phyloP scores from a whole-genome alignment of 2,888 invertebrate species.

The Rosalia funebris region DNA sequence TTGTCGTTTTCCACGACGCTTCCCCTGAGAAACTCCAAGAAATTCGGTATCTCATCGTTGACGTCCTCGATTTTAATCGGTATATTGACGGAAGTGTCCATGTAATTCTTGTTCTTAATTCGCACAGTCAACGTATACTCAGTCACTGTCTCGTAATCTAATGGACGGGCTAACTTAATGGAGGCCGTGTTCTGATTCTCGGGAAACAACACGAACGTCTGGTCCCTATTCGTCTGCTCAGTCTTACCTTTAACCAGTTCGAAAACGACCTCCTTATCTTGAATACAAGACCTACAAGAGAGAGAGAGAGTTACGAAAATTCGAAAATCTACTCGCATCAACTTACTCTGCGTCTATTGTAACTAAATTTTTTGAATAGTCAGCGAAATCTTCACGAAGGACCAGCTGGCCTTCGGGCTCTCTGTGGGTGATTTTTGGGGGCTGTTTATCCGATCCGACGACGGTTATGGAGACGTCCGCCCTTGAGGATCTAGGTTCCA shows the following conservation, averaged over 20 bases:
- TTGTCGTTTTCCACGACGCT: constrained; percentile 88
- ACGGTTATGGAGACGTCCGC: constrained; percentile 86
- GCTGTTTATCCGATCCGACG: constrained; percentile 87
- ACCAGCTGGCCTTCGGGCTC: constrained; percentile 67
- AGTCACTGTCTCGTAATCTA: constrained; percentile 87
- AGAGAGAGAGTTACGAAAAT: no score
- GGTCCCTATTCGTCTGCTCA: constrained; percentile 85
- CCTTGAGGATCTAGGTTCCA: constrained; percentile 69
- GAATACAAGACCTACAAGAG: constrained; percentile 75
- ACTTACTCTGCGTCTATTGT: constrained; percentile 77
- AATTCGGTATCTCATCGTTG: constrained; percentile 90
- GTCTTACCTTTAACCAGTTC: constrained; percentile 85
- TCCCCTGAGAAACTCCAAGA: constrained; percentile 83
- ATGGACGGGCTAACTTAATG: constrained; percentile 78
- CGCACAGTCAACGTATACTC: constrained; percentile 86
- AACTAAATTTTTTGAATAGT: constrained; percentile 67
- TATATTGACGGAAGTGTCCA: constrained; percentile 82
- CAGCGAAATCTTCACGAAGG: constrained; percentile 78
- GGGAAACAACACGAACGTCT: constrained; percentile 73
- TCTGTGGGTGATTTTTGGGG: constrained; percentile 76
- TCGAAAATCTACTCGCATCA: constrained; percentile 32
- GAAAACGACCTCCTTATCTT: constrained; percentile 80
- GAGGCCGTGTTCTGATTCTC: constrained; percentile 74
- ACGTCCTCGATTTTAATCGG: constrained; percentile 85
- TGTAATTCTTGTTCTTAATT: constrained; percentile 81